Base-by-base conservation (phyloP, 2,113 vertebrate species). In the Anolis carolinensis region DNA sequence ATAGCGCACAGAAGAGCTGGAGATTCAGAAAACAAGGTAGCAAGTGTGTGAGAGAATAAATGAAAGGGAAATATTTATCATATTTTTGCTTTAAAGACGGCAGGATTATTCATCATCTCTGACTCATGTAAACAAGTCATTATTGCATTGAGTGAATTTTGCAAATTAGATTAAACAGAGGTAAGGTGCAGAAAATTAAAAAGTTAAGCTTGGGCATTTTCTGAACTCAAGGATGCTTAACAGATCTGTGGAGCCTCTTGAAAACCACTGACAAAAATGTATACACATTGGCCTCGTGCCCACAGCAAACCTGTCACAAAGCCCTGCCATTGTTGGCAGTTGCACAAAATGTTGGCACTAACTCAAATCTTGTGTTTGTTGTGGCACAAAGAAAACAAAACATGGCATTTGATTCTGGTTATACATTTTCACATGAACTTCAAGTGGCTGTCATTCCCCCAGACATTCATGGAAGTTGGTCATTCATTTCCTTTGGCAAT, bases 401-500 rank as follows among this genome's bases (percentile, higher is more conserved):
- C 59, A 18, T 13, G 55, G 25, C 34, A 13, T 59, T 59, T 59
- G 18, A 25, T 50, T 25, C 10, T 68, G 11, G 16, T 79, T 72
- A 50, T 20, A 32, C 50, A 72, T n/a, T 20, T 44, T 5, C 20
- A 27, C 36, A 18, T 44, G 34, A 8, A 72, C 72, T 86, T 72
- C 55, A 39, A 44, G 68, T 23, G 34, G 27, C 27, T 72, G 48
- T 30, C 32, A 16, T 34, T 72, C 23, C 30, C 77, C 9, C 75
- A 72, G 50, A 59, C 32, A 27, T 25, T 23, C 32, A 86, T 32
- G 78, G 65, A 11, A 83, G 55, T 75, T 81, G 32, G 78, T 62
- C 78, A 65, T 83, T 55, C 44, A 48, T n/a, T 85, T 85, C 84
- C 10, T 13, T 48, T 16, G 86, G 21, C 84, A 63, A 6, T n/a